Evolutionary conservation across 2,888 invertebrate genomes (phyloP).

Genomic region (Xylota sylvarum): DNA sequence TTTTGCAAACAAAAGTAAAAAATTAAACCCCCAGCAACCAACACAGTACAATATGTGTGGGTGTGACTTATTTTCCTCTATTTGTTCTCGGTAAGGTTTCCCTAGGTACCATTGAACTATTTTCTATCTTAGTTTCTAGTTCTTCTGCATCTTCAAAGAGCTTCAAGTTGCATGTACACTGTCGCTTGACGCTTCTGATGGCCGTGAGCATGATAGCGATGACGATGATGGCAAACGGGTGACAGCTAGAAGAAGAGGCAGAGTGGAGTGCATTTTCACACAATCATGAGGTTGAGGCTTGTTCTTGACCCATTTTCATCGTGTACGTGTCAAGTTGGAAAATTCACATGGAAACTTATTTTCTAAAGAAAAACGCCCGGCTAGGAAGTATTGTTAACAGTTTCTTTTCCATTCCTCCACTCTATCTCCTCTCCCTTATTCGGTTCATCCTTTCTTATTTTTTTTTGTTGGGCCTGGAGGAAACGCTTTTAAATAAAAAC

Average conservation of each 20-base stretch:
- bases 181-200: constrained; percentile 45
- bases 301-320: constrained; percentile 76
- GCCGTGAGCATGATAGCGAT: constrained; percentile 32
- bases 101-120: constrained; percentile 24
- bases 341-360: constrained; percentile 12
- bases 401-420: not conserved
- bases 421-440: not conserved
- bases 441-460: constrained; percentile 13
- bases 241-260: constrained; percentile 39
- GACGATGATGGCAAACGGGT: constrained; percentile 32
- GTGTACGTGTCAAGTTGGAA: constrained; percentile 66
- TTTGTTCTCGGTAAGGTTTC: constrained; percentile 30
- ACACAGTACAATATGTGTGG: not conserved
- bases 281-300: constrained; percentile 69
- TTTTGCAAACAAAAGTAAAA: not conserved
- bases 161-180: constrained; percentile 42
- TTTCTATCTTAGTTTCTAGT: not conserved
- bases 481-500: constrained; percentile 14
- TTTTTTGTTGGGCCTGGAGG: constrained; percentile 23
- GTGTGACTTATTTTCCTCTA: not conserved
- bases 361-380: constrained; percentile 28
- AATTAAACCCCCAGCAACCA: constrained; percentile 3
- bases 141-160: constrained; percentile 37
- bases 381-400: constrained; percentile 20
- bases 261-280: constrained; percentile 54